These are phyloP conservation scores for Distichodus sexfasciatus DNA, from an alignment of 2,797 vertebrate genomes.

Conservation along the genomic window DNA sequence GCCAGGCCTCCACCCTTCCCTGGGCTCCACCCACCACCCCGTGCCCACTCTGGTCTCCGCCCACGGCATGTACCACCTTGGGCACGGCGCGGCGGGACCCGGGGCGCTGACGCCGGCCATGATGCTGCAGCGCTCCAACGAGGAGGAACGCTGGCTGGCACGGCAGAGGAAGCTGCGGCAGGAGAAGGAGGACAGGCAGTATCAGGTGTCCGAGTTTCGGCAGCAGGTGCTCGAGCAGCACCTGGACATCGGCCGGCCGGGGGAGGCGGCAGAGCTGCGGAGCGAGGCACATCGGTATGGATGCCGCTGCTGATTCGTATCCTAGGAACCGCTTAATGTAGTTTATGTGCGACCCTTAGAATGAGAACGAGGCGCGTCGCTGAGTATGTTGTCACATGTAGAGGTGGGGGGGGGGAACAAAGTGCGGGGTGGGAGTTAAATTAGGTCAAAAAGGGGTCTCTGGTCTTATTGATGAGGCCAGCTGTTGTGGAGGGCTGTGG, in stretches of 20 bases:
- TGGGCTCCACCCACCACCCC: conserved; percentile 77
- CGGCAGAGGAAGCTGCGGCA: conserved; percentile 91
- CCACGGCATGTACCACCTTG: conserved; percentile 84
- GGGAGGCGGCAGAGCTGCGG: conserved; percentile 78
- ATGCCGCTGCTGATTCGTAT: background rate
- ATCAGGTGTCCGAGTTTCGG: conserved; percentile 95
- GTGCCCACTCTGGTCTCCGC: conserved; percentile 85
- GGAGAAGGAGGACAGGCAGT: conserved; percentile 96
- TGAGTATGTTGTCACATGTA: too few species aligned
- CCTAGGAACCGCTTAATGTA: background rate
- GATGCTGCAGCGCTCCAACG: conserved; percentile 88
- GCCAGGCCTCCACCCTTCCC: conserved; percentile 68
- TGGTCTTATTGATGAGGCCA: too few species aligned
- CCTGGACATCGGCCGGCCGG: conserved; percentile 83
- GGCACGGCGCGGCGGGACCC: conserved; percentile 70
- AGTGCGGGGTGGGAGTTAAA: too few species aligned
- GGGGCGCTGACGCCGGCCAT: conserved; percentile 73
- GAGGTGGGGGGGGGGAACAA: too few species aligned
- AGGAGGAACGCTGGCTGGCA: conserved; percentile 96
- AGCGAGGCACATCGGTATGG: conserved; percentile 83
- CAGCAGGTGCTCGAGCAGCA: conserved; percentile 97
- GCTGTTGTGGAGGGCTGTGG: too few species aligned
- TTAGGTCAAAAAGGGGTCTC: too few species aligned
- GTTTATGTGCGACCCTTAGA: background rate
- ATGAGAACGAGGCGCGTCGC: too few species aligned